phyloP scores from a whole-genome alignment of 2,888 invertebrate genomes.

The Biston stratarius region DNA sequence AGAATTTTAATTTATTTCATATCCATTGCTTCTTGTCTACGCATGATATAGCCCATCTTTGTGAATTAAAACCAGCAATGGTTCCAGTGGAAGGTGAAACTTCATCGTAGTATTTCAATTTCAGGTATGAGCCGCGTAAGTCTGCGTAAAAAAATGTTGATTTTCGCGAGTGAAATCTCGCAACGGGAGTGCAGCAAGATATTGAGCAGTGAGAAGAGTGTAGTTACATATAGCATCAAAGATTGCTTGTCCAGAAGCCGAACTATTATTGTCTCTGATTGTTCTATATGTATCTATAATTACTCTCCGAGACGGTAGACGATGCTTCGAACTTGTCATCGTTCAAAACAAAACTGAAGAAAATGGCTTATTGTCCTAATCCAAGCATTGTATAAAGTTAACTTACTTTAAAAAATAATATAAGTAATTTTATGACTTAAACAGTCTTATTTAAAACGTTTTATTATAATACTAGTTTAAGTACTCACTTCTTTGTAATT shows the following conservation, averaged over 20 bases:
- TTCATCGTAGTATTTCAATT: constrained; percentile 59
- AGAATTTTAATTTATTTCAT: constrained; percentile 41
- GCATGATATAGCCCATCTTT: not conserved
- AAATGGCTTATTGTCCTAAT: too few relatives aligned
- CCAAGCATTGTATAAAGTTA: too few relatives aligned
- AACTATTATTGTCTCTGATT: not conserved
- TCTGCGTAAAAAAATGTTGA: constrained; percentile 75
- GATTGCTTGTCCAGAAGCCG: not conserved
- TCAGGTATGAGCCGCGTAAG: constrained; percentile 57
- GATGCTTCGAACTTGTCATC: too few relatives aligned
- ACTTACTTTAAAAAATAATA: too few relatives aligned
- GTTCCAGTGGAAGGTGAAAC: constrained; percentile 23
- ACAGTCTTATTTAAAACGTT: too few relatives aligned
- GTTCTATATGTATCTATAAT: too few relatives aligned
- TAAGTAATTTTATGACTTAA: too few relatives aligned
- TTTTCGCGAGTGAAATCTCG: constrained; percentile 69
- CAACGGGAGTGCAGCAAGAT: constrained; percentile 73
- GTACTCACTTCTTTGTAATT: too few relatives aligned
- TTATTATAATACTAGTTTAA: too few relatives aligned
- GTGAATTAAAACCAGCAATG: constrained; percentile 52
- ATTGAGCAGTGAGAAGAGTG: constrained; percentile 49
- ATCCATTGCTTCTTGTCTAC: constrained; percentile 58
- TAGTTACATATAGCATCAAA: not conserved
- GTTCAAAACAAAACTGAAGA: too few relatives aligned
- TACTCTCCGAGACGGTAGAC: too few relatives aligned